These are phyloP conservation scores for Camponotus vicinus DNA, from an alignment of 1,140 invertebrate genomes.

Conservation along the genomic window DNA sequence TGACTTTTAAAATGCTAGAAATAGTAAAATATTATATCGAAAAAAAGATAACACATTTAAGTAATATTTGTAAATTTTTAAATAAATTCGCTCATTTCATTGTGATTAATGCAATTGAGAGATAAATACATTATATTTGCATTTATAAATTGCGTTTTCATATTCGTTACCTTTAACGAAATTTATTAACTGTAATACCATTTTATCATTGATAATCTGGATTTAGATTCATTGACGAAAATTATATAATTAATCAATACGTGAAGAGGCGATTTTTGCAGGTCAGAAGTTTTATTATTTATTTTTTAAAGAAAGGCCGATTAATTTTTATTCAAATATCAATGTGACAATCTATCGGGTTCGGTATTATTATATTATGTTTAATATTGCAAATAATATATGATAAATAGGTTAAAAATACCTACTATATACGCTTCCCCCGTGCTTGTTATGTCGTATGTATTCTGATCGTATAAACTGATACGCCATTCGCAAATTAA, in stretches of 20 bases:
- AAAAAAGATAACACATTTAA: not conserved
- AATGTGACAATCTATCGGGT: not conserved
- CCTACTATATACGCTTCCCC: not conserved
- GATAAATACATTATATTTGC: too few species aligned
- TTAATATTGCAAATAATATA: conserved; percentile 45
- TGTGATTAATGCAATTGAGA: not conserved
- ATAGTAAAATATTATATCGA: too few species aligned
- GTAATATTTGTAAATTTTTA: not conserved
- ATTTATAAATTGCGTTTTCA: not conserved
- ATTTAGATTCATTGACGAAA: conserved; percentile 6
- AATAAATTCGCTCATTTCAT: not conserved
- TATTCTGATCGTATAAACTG: conserved; percentile 19
- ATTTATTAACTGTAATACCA: conserved; percentile 3
- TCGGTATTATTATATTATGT: conserved; percentile 19
- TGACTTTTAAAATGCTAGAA: not conserved
- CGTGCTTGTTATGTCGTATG: conserved; percentile 27
- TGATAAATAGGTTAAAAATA: conserved; percentile 47
- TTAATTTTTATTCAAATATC: conserved; percentile 23
- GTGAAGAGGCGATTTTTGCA: not conserved
- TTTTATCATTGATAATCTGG: not conserved
- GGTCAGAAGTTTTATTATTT: not conserved
- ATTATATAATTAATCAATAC: conserved; percentile 10
- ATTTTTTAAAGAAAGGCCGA: not conserved
- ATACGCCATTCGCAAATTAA: conserved; percentile 50
- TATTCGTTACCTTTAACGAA: not conserved